Percentiles rank a stretch among this genome's conserved stretches.
Evolutionary conservation across 2,797 vertebrate species (phyloP).

Genomic region (Notoglanidium macrostoma): DNA sequence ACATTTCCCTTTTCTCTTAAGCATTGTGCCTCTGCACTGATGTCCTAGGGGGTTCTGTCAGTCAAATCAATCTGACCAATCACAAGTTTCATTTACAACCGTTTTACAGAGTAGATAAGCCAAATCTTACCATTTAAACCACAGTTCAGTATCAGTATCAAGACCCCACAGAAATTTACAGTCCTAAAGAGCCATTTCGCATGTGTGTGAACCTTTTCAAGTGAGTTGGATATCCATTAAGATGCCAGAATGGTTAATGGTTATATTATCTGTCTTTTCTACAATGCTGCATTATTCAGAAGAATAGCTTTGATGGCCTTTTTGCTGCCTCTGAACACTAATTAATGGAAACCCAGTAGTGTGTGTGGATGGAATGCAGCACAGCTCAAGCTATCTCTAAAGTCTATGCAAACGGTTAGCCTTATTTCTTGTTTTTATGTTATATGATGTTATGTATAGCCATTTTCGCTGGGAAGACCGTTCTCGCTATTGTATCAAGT

Average conservation of each 20-base stretch:
- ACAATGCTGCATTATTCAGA: conserved; percentile 19
- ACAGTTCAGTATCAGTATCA: conserved; percentile 14
- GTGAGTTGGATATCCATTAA: conserved; percentile 13
- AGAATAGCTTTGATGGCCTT: conserved; percentile 18
- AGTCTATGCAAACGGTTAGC: conserved; percentile 93
- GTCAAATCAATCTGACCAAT: conserved; percentile 38
- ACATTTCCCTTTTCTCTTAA: conserved; percentile 55
- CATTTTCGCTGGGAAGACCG: conserved; percentile 67
- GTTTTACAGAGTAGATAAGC: conserved; percentile 9
- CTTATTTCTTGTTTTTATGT: conserved; percentile 75
- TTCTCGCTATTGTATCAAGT: conserved; percentile 61
- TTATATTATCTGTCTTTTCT: conserved; percentile 43
- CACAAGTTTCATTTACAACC: conserved; percentile 25
- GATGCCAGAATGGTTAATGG: not conserved
- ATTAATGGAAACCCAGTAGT: conserved; percentile 7
- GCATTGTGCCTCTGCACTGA: conserved; percentile 60
- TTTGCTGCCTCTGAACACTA: conserved; percentile 29
- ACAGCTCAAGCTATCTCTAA: conserved; percentile 78
- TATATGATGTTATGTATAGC: conserved; percentile 66
- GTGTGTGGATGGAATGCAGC: conserved; percentile 67
- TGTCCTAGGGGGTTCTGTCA: conserved; percentile 28
- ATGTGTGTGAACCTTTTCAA: conserved; percentile 30
- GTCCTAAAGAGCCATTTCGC: conserved; percentile 32
- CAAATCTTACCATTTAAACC: not conserved
- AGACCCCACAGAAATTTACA: conserved; percentile 9